Conservation (phyloP, 2,797 vertebrate species). For the Sebastes oblongus region DNA sequence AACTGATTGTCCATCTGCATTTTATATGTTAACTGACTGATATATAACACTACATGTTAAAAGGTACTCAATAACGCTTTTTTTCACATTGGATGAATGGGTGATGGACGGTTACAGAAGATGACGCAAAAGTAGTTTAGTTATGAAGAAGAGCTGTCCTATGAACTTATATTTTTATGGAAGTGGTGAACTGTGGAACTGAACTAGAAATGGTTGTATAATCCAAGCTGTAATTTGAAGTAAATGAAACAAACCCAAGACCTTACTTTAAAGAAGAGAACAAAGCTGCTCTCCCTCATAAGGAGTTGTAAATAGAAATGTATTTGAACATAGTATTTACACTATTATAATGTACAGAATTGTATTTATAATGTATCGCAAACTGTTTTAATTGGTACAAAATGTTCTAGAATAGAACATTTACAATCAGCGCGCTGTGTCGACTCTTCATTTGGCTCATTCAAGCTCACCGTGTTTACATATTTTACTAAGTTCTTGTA, state of each 20-base stretch:
- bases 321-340: slow-evolving; percentile 90
- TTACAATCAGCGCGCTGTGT: slow-evolving; percentile 76
- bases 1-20: slow-evolving; percentile 43
- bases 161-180: slow-evolving; percentile 57
- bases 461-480: not conserved
- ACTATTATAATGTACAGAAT: slow-evolving; percentile 93
- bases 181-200: slow-evolving; percentile 71
- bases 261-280: slow-evolving; percentile 85
- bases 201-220: slow-evolving; percentile 63
- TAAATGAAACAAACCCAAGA: slow-evolving; percentile 83
- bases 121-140: slow-evolving; percentile 46
- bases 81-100: slow-evolving; percentile 52
- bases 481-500: not conserved
- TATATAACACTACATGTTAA: slow-evolving; percentile 60
- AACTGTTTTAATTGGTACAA: slow-evolving; percentile 94
- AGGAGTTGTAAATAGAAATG: slow-evolving; percentile 91
- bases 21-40: slow-evolving; percentile 57
- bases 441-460: slow-evolving; percentile 54
- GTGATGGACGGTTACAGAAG: slow-evolving; percentile 41
- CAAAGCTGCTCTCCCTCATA: slow-evolving; percentile 91
- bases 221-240: slow-evolving; percentile 83
- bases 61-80: slow-evolving; percentile 70
- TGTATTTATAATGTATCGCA: slow-evolving; percentile 97
- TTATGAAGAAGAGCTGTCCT: slow-evolving; percentile 39
- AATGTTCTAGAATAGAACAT: slow-evolving; percentile 95